phyloP scores from a whole-genome alignment of 1,140 invertebrate species.

The Anastrepha obliqua region DNA sequence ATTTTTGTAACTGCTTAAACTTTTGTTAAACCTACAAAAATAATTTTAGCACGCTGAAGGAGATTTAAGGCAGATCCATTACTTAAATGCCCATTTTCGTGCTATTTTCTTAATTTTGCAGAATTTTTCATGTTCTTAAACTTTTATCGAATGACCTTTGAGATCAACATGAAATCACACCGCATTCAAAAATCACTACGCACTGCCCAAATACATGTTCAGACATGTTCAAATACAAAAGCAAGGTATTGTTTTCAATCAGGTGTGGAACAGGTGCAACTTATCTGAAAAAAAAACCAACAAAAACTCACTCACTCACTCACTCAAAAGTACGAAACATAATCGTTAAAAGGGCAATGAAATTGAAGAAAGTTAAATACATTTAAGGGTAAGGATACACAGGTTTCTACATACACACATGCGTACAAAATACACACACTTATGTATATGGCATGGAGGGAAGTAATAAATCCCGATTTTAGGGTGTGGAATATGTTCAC shows the following conservation, averaged over 20 bases:
- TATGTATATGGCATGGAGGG: too few species aligned
- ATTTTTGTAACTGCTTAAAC: too few species aligned
- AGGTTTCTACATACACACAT: neutral
- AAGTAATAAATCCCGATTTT: neutral
- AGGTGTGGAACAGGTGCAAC: conserved; percentile 16
- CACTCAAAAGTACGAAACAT: too few species aligned
- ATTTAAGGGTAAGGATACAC: neutral
- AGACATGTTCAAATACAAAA: neutral
- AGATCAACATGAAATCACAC: neutral
- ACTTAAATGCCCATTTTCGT: too few species aligned
- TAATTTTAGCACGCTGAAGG: too few species aligned
- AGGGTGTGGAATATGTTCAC: conserved; percentile 14
- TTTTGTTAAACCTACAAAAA: too few species aligned
- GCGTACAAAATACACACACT: neutral
- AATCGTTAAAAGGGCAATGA: neutral
- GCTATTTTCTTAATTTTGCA: too few species aligned
- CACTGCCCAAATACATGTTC: neutral
- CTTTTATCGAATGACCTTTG: too few species aligned
- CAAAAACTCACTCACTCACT: neutral
- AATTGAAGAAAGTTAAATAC: conserved; percentile 30
- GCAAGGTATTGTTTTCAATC: neutral
- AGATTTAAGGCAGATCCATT: too few species aligned
- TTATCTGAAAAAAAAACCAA: neutral
- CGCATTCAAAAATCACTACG: too few species aligned
- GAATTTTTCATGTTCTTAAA: too few species aligned